Percentiles rank a stretch among this genome's conserved stretches.
phyloP scores from a whole-genome alignment of 2,797 vertebrate genomes.

The Catharus ustulatus region DNA sequence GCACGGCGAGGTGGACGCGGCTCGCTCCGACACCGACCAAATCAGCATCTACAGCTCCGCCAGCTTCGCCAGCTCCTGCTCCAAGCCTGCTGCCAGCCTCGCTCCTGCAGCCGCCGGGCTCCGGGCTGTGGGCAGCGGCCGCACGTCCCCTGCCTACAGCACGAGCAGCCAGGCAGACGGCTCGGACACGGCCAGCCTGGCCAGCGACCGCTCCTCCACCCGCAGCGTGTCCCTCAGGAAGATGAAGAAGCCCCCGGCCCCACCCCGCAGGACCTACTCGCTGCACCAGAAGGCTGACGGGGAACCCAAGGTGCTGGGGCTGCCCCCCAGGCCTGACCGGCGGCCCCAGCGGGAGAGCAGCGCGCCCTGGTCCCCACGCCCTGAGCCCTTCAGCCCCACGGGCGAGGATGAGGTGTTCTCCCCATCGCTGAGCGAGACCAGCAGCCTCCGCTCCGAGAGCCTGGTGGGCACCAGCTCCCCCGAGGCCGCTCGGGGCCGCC shows the following conservation, averaged over 20 bases:
- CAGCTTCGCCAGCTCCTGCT: constrained; percentile 56
- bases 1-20: rapidly evolving
- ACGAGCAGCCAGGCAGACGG: constrained; percentile 67
- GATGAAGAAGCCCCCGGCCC: constrained; percentile 86
- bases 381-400: constrained; percentile 29
- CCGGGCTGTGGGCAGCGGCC: constrained; percentile 35
- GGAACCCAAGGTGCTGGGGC: constrained; percentile 67
- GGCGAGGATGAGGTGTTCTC: constrained; percentile 67
- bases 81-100: constrained; percentile 49
- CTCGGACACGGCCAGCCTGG: constrained; percentile 79
- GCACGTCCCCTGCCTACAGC: constrained; percentile 65
- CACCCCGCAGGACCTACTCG: constrained; percentile 87
- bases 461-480: constrained; percentile 38
- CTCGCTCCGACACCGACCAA: constrained; percentile 54
- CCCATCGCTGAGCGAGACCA: constrained; percentile 28
- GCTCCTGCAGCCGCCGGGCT: neutral
- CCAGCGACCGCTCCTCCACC: constrained; percentile 79
- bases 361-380: constrained; percentile 27
- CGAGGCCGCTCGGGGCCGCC: constrained; percentile 22
- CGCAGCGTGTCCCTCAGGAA: constrained; percentile 90
- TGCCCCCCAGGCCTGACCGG: constrained; percentile 76
- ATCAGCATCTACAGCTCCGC: constrained; percentile 71
- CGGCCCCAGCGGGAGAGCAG: constrained; percentile 28
- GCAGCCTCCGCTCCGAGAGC: constrained; percentile 51
- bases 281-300: constrained; percentile 74